Evolutionary conservation across 2,888 invertebrate genomes (phyloP), one percentile per base, ranked within the genome.

Genomic region (Aphodius sticticus): DNA sequence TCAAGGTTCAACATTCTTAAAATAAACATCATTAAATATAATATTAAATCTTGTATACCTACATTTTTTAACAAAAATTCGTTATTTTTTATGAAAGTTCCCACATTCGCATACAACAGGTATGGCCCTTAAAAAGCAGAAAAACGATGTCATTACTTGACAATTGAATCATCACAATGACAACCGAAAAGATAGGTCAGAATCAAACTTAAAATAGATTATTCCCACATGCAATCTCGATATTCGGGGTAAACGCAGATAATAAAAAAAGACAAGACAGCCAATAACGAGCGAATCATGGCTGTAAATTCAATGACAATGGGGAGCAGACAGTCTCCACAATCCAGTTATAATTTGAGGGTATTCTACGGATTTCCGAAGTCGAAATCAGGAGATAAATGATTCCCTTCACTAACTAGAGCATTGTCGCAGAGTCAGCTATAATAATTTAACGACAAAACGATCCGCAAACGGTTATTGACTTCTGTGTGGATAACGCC

Each of bases 331-430:
- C 77, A 76, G 75, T 80, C 69, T 76, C 69, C 82, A 83, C 83
- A 83, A 83, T 83, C 77, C 82, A 81, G 82, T 79, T 70, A 82
- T 83, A 83, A 83, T 83, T 83, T 79, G 82, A 72, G 78, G 80
- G 81, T 81, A 82, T 82, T 82, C 75, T 81, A 79, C 82, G 78
- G 81, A 78, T 82, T 82, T 81, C 80, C 78, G 75, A 81, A 76
- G 77, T 76, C 78, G 77, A 76, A 80, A 35, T 77, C 77, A 74
- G 79, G 83, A 84, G 84, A 85, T 85, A 85, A 85, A 85, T 82
- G 85, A 84, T 74, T 53, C 53, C 83, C n/a, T n/a, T 79, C 79
- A 80, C 83, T 85, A 85, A 85, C 85, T 84, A 85, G 84, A 84
- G 84, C 84, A 85, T 85, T 85, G 85, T 85, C 79, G 82, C 80